Percentiles rank a stretch among this genome's conserved stretches.
Conservation (phyloP, 1,140 invertebrate genomes). For the Maconellicoccus hirsutus region DNA sequence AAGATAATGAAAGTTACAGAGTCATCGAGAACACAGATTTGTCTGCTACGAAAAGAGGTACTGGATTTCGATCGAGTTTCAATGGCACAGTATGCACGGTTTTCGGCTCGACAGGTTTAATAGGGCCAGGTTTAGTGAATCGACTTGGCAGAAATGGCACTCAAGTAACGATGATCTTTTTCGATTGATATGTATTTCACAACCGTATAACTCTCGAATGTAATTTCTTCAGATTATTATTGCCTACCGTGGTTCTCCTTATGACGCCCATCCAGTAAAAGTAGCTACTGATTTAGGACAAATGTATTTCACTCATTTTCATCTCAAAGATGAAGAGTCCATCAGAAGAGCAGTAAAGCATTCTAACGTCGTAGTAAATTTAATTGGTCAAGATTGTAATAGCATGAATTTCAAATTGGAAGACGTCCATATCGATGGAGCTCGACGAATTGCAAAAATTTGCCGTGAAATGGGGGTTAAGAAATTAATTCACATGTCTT, state of each 20-base stretch:
- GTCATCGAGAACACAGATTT: constrained; percentile 42
- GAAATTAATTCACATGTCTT: constrained; percentile 72
- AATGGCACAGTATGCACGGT: constrained; percentile 95
- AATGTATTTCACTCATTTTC: constrained; percentile 76
- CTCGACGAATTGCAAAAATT: constrained; percentile 59
- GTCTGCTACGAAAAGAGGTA: constrained; percentile 65
- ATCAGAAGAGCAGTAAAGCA: constrained; percentile 79
- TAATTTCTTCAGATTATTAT: constrained; percentile 63
- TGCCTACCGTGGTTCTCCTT: constrained; percentile 80
- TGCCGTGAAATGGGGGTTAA: constrained; percentile 64
- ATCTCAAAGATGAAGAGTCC: constrained; percentile 77
- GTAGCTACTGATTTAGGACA: constrained; percentile 90
- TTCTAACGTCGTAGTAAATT: constrained; percentile 95
- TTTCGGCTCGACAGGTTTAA: constrained; percentile 81
- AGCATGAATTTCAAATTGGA: constrained; percentile 77
- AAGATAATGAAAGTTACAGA: not conserved
- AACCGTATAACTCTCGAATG: not conserved
- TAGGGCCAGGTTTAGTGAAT: constrained; percentile 77
- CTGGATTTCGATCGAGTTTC: constrained; percentile 89
- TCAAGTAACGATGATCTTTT: constrained; percentile 44
- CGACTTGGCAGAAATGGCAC: constrained; percentile 74
- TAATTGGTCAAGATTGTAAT: constrained; percentile 83
- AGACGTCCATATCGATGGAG: constrained; percentile 67
- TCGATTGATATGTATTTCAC: not conserved
- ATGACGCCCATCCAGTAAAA: constrained; percentile 63